Base-by-base conservation (phyloP, 92 coral and sea anemone species). In the Porites rus region DNA sequence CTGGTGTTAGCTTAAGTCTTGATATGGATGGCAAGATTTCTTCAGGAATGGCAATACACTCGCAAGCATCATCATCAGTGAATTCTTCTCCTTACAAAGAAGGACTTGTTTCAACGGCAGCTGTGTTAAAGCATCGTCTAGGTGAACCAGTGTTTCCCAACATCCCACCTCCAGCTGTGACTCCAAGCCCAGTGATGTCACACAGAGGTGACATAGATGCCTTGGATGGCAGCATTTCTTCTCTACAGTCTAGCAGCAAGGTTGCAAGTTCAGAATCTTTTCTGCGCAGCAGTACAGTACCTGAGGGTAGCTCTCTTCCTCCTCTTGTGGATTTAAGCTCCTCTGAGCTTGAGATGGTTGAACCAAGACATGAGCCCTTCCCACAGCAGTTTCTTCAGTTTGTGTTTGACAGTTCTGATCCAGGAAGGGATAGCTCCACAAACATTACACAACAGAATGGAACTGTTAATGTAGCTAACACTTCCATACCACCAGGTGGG, bases 331-430 rank as follows among this genome's bases (percentile, higher is more conserved):
- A 92, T 74, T 50, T 86, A 17, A 79, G 88, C 69, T 65, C 91
- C 14, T 81, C 90, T 14, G 98, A 94, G 16, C 74, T 86, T 65
- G 98, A 94, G 69, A 72, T 90, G 83, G 81, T 91, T 20, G 91
- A 87, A 74, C 72, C 94, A 68, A 90, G 95, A 85, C 90, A 76
- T 59, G 91, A 90, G 25, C 96, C 98, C 19, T 89, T 84, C 19
- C 98, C 98, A 12, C 97, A 94, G 52, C 90, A 94, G 79, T 94
- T 92, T 83, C 88, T 94, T 11, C 98, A 93, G 79, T 94, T 94
- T 83, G 96, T 88, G 28, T 94, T 94, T 84, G 98, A 94, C 83
- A 74, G n/a, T 62, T 94, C 96, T 66, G 96, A 92, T 38, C 89
- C 72, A 63, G 83, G 80, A 9, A 90, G 70, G 64, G 83, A 63